Evolutionary conservation across 2,888 invertebrate species (phyloP).

Genomic region (Nemoura dubitans): DNA sequence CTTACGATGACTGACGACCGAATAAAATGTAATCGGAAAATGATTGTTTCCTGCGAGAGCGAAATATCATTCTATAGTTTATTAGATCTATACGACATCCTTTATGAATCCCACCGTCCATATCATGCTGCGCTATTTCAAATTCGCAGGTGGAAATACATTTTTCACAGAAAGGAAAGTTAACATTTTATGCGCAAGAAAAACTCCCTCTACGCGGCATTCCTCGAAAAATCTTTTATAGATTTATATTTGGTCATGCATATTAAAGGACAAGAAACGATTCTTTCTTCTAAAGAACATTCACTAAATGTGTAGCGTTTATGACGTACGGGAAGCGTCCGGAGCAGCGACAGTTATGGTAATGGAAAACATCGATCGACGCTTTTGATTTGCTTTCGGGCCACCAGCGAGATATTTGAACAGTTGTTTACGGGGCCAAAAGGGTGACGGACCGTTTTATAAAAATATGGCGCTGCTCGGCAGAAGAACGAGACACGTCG

Average conservation of each 20-base stretch:
- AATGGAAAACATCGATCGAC: slow-evolving; percentile 12
- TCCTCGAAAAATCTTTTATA: not conserved
- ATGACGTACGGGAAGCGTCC: not conserved
- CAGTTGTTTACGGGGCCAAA: not conserved
- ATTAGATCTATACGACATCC: no score
- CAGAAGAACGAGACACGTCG: not conserved
- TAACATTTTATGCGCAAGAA: no score
- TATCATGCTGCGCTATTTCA: no score
- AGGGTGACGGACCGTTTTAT: not conserved
- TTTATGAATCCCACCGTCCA: no score
- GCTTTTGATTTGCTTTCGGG: not conserved
- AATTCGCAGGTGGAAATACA: no score
- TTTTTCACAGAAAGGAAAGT: no score
- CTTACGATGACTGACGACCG: no score
- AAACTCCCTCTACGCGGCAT: no score
- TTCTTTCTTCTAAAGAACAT: not conserved
- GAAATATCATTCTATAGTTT: no score
- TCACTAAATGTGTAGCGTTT: not conserved
- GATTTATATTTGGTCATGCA: not conserved
- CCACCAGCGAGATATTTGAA: not conserved
- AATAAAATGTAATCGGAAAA: no score
- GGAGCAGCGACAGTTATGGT: not conserved
- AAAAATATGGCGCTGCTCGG: not conserved
- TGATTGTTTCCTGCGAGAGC: no score
- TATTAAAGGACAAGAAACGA: not conserved